Evolutionary conservation across 2,113 vertebrate species (phyloP).

Genomic region (Pagrus major): DNA sequence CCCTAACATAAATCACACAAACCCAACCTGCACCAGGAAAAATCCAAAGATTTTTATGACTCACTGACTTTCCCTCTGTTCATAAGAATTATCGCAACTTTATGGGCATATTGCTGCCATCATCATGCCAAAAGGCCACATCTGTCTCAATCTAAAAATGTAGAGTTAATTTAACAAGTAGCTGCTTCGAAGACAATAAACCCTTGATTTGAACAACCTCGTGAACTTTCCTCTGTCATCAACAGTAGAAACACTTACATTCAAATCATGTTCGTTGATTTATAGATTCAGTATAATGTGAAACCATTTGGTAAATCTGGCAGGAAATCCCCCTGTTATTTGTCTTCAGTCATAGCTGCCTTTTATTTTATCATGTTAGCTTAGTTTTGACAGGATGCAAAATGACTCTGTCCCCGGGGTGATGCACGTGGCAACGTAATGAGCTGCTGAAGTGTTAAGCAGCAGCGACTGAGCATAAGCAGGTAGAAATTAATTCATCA

Average conservation of each 20-base stretch:
- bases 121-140: too few relatives aligned
- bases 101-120: too few relatives aligned
- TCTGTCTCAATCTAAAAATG: too few relatives aligned
- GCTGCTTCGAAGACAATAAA: neutral
- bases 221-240: neutral
- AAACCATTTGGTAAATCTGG: neutral
- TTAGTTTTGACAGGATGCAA: slow-evolving; percentile 63
- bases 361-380: slow-evolving; percentile 35
- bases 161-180: too few relatives aligned
- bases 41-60: too few relatives aligned
- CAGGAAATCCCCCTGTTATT: neutral
- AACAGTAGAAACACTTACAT: neutral
- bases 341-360: slow-evolving; percentile 1
- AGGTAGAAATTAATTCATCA: slow-evolving; percentile 63
- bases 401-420: slow-evolving; percentile 51
- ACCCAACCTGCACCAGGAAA: too few relatives aligned
- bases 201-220: neutral
- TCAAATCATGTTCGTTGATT: neutral
- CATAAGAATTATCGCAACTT: too few relatives aligned
- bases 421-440: slow-evolving; percentile 51
- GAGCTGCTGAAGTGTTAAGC: slow-evolving; percentile 58
- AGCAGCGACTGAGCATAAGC: slow-evolving; percentile 38
- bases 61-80: too few relatives aligned
- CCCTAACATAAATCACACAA: too few relatives aligned
- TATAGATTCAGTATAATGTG: neutral